Evolutionary conservation across 2,113 vertebrate species (phyloP).

Genomic region (Grallaria varia): DNA sequence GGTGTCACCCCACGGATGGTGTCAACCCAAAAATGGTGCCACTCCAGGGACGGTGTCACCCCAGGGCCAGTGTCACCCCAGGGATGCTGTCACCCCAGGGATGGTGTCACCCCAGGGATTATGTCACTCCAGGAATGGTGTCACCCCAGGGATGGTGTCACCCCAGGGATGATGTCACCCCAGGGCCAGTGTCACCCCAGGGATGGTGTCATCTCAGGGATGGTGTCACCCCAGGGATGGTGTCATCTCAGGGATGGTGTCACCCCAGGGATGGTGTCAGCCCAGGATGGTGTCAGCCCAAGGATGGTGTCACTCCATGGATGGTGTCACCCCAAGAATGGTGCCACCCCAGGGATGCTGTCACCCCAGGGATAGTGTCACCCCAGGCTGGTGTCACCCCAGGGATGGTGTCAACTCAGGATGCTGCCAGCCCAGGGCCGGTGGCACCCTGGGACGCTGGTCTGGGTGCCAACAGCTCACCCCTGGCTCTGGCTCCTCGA

Average conservation of each 20-base stretch:
- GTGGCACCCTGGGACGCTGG: not conserved
- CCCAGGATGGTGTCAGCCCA: not conserved
- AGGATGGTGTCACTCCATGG: not conserved
- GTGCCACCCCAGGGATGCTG: not conserved
- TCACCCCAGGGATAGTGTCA: not conserved
- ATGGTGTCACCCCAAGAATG: not conserved
- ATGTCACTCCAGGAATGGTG: too few species aligned
- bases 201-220: too few species aligned
- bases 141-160: too few species aligned
- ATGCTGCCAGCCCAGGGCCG: not conserved
- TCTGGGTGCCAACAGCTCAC: not conserved
- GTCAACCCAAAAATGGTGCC: too few species aligned
- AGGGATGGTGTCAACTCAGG: not conserved
- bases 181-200: too few species aligned
- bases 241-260: not conserved
- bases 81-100: too few species aligned
- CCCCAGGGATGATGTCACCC: too few species aligned
- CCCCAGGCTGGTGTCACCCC: too few species aligned
- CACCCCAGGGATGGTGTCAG: not conserved
- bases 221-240: not conserved
- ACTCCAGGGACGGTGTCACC: too few species aligned
- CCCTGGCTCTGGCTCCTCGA: not conserved
- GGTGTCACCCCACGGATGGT: not conserved
- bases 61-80: not conserved
- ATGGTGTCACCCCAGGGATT: not conserved